A percentile compares a stretch with the other conserved stretches of the same genome.
These are phyloP conservation scores for Trichechus manatus DNA, from an alignment of 2,113 vertebrate species.

Conservation along the genomic window DNA sequence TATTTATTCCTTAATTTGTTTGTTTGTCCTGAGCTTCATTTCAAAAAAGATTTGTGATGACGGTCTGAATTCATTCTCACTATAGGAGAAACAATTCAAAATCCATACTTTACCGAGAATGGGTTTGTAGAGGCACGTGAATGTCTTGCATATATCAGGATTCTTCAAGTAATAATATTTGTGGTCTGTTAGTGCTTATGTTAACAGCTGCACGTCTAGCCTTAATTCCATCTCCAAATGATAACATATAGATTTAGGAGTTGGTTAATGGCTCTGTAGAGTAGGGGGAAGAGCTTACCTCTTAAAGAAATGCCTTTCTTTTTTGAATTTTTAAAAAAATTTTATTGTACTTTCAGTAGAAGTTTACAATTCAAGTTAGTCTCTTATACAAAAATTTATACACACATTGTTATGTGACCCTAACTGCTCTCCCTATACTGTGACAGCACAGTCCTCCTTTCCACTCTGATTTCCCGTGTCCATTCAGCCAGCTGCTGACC, in stretches of 20 bases:
- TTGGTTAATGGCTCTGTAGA: neutral
- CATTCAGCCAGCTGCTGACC: too few species aligned
- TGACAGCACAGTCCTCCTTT: too few species aligned
- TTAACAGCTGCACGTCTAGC: neutral
- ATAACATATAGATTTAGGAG: neutral
- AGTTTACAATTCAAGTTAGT: too few species aligned
- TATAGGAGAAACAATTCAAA: neutral
- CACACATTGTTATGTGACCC: too few species aligned
- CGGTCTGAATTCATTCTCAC: neutral
- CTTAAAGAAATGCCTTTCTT: neutral
- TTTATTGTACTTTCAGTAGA: too few species aligned
- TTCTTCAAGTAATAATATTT: neutral
- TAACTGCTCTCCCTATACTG: too few species aligned
- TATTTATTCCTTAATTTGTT: neutral
- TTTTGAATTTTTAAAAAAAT: too few species aligned
- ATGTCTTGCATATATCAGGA: neutral
- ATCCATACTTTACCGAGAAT: neutral
- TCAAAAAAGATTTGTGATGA: neutral
- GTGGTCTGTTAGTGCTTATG: neutral
- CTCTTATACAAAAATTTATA: too few species aligned
- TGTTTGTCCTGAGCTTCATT: neutral
- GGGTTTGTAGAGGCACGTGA: neutral
- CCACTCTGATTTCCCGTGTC: too few species aligned
- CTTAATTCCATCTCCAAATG: neutral
- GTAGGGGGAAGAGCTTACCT: neutral